Conservation (phyloP, 2,113 vertebrate genomes). For the Eleginops maclovinus region DNA sequence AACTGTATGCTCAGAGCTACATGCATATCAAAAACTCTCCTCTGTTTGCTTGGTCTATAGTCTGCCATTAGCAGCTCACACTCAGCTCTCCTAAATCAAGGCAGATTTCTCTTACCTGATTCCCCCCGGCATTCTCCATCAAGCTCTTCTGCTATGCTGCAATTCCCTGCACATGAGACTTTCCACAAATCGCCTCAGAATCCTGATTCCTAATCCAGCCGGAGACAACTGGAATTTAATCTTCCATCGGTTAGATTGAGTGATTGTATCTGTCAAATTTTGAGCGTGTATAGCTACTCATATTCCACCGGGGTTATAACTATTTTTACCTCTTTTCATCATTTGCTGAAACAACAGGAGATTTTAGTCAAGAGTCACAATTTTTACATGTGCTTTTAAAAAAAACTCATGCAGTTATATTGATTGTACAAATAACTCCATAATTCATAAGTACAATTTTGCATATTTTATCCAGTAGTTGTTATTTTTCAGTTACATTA, state of each 20-base stretch:
- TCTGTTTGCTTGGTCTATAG: conserved; percentile 45
- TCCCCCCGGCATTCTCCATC: conserved; percentile 29
- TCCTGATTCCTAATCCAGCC: conserved; percentile 31
- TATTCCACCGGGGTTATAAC: conserved; percentile 6
- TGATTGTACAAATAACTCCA: background rate
- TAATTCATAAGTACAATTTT: background rate
- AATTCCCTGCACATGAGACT: conserved; percentile 42
- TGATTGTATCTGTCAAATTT: conserved; percentile 22
- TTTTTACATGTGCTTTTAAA: conserved; percentile 15
- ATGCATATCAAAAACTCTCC: conserved; percentile 24
- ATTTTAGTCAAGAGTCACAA: background rate
- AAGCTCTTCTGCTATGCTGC: conserved; percentile 28
- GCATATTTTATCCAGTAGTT: background rate
- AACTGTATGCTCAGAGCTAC: background rate
- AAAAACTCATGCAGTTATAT: background rate
- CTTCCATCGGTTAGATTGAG: background rate
- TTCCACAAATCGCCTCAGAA: conserved; percentile 24
- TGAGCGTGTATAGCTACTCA: background rate
- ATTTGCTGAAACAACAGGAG: conserved; percentile 1
- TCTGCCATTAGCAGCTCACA: conserved; percentile 59
- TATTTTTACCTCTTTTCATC: conserved; percentile 14
- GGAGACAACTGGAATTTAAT: conserved; percentile 44
- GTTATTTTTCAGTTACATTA: background rate
- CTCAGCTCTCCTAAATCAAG: conserved; percentile 60
- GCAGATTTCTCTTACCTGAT: conserved; percentile 65